phyloP scores from a whole-genome alignment of 2,888 invertebrate species.

The Drosophila leonis region DNA sequence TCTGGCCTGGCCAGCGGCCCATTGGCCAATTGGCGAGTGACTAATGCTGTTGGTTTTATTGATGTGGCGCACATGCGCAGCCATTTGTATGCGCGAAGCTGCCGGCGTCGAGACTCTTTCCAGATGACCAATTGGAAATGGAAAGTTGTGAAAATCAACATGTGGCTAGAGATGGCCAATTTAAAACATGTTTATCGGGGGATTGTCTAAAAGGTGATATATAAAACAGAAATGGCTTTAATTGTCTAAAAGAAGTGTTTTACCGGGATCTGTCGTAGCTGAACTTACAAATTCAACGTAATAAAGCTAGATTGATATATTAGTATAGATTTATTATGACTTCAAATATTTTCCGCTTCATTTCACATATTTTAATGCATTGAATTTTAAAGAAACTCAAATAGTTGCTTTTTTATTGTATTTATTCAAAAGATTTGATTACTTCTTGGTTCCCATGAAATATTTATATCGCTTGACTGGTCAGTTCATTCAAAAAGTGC shows the following conservation, averaged over 20 bases:
- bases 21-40: slow-evolving; percentile 65
- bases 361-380: neutral
- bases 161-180: slow-evolving; percentile 3
- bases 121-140: slow-evolving; percentile 67
- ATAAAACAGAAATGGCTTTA: neutral
- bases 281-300: neutral
- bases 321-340: neutral
- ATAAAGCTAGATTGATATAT: neutral
- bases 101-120: slow-evolving; percentile 19
- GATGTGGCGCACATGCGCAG: slow-evolving; percentile 71
- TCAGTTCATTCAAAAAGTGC: slow-evolving; percentile 17
- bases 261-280: neutral
- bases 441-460: slow-evolving; percentile 33
- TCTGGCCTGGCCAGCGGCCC: slow-evolving; percentile 21
- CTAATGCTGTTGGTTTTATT: slow-evolving; percentile 79
- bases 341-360: neutral
- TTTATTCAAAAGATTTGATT: neutral
- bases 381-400: neutral
- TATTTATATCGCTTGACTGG: slow-evolving; percentile 18
- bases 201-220: neutral
- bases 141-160: slow-evolving; percentile 65
- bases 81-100: slow-evolving; percentile 58
- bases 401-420: neutral
- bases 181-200: neutral
- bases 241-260: neutral